Evolutionary conservation across 2,113 vertebrate genomes (phyloP), one percentile per base, ranked within the genome.

Genomic region (Bos indicus): DNA sequence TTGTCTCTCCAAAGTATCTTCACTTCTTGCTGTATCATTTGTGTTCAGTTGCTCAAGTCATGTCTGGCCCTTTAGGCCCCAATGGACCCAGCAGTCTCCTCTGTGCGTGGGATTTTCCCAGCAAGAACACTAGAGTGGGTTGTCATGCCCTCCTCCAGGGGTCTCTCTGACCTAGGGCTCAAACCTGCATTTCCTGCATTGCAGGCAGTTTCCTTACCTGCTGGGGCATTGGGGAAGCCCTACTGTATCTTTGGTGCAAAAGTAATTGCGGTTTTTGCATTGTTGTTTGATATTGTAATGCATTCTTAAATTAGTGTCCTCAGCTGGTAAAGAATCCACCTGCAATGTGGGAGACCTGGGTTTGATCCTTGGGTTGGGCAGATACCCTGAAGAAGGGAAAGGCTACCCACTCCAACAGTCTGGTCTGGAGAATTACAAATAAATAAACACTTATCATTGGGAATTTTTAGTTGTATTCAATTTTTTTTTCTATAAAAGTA

Each of bases 151-250:
- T 71, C 67, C 19, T 71, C n/a, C 67, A 36, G 19, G 67, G 9
- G n/a, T 71, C n/a, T 40, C 23, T 0, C 67, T 2, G 1, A 71
- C n/a, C 67, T 10, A 23, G n/a, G n/a, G 19, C 0, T 71, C 19
- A 36, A 10, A 12, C 9, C 67, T 40, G 19, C 0, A 0, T 71
- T 12, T 0, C n/a, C 67, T 71, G 64, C 33, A 0, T 23, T 11
- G 4, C 19, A 40, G 67, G 67, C 19, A 71, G 67, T 1, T 23
- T 40, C 10, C 0, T 71, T 40, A 40, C 19, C n/a, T 71, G 67
- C n/a, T 71, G 4, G n/a, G 10, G n/a, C 36, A 23, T 12, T 71
- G 67, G 19, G n/a, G 19, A 71, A 4, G 2, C n/a, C 10, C 15
- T 28, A n/a, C n/a, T 71, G n/a, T 40, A 12, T 71, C 19, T 71